These are phyloP conservation scores for Mayetiola destructor DNA, from an alignment of 2,888 invertebrate genomes.

Conservation along the genomic window DNA sequence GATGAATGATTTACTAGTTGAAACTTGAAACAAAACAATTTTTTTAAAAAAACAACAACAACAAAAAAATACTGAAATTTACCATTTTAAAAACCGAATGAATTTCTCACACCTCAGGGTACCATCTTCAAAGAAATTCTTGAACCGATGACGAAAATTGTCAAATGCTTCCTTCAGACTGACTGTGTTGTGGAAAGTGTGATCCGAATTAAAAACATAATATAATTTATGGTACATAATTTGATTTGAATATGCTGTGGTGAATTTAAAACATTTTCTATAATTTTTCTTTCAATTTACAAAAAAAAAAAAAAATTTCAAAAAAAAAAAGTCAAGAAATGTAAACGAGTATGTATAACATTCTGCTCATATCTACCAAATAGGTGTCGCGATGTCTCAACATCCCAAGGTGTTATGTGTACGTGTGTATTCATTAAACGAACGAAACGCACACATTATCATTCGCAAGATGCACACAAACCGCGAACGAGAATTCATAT, in stretches of 20 bases:
- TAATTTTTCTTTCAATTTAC: neutral
- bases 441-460: neutral
- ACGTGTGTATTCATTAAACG: constrained; percentile 3
- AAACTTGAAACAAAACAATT: neutral
- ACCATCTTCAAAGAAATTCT: constrained; percentile 10
- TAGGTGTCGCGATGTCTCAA: constrained; percentile 7
- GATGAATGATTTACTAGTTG: neutral
- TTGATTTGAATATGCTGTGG: neutral
- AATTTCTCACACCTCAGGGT: constrained; percentile 7
- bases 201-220: constrained; percentile 7
- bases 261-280: neutral
- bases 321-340: neutral
- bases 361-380: constrained; percentile 12
- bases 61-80: neutral
- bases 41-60: neutral
- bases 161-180: constrained; percentile 7
- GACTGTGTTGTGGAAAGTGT: constrained; percentile 12
- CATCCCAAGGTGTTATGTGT: constrained; percentile 9
- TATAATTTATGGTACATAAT: constrained; percentile 3
- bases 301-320: constrained; percentile 2
- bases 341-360: constrained; percentile 5
- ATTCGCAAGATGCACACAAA: constrained; percentile 1
- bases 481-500: no score
- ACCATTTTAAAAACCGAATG: constrained; percentile 7
- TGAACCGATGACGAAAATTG: constrained; percentile 4